Base-by-base conservation (phyloP, 2,888 invertebrate species). In the Parasteatoda lunata region DNA sequence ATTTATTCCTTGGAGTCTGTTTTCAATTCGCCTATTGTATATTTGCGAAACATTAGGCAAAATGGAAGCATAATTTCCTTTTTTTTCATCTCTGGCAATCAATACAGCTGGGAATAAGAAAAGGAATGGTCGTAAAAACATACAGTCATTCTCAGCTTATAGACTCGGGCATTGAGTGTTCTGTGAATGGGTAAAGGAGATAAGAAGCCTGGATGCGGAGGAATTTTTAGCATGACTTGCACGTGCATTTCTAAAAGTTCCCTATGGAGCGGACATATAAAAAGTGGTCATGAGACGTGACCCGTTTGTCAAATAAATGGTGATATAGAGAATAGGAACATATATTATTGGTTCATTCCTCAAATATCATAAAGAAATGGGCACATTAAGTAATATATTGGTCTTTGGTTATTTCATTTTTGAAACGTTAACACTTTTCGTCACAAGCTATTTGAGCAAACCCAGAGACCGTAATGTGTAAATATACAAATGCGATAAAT, bases 271-370 rank as follows among this genome's bases (percentile, higher is more conserved):
- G 51, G 49, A 66, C 13, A 65, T 59, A 59, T 81, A 75, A 81
- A 81, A 81, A 54, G 81, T 75, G 75, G 81, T 68, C 15, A 48
- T 30, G 49, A 54, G 65, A 81, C 81, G 81, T 81, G 75, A 65
- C 59, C 15, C 5, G 69, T 68, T 9, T 75, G 48, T 54, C 45
- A 72, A 71, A 79, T 71, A 64, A 45, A 70, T 65, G 30, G 51
- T 54, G 45, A 77, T 77, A 77, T n/a, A 54, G 77, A 52, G n/a
- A 5, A 59, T 54, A 48, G 45, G 9, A 77, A 52, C 47, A 45
- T 73, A 52, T 73, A 45, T 54, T 54, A 47, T 30, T 30, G 49
- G 54, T 54, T 73, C 73, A 54, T 73, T 73, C 45, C 54, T 54
- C 54, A 52, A 54, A 11, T 15, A 54, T 47, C 45, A 15, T 45